Base-by-base conservation (phyloP, 2,888 invertebrate genomes). In the Steromphala cineraria region DNA sequence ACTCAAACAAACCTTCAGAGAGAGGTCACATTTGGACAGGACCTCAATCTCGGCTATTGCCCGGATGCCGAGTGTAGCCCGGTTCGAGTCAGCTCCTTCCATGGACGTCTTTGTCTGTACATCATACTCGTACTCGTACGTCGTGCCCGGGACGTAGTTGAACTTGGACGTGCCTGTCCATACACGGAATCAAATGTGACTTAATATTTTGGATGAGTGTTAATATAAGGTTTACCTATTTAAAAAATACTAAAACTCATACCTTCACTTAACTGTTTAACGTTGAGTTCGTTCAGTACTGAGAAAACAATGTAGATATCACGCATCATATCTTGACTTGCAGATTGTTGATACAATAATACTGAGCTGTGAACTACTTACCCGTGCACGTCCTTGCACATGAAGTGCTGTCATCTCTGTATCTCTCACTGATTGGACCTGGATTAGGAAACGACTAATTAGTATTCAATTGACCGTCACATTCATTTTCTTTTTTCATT, bases 101-200 rank as follows among this genome's bases (percentile, higher is more conserved):
- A 97, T 94, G 13, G 95, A 95, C 21, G 97, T 96, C 62, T 95
- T 95, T 17, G 95, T 93, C 19, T 90, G 90, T 75, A 97, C 96
- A 88, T 97, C 96, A 81, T 97, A 95, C 83, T 95, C 95, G 94
- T 97, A 98, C 85, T 95, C 95, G 94, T 98, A 98, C 0, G 96
- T 96, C 86, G 95, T 95, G 53, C 97, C 97, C 4, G 89, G 81
- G 81, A 90, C 88, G 85, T 93, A 94, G 19, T 85, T 84, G 84
- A 94, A 94, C 87, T 94, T 96, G 76, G 81, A 84, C 10, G 83
- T 82, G 13, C 82, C 92, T 92, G 87, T 24, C 62, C 19, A 10
- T 46, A 10, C 1, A 8, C 1, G 13, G 46, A 13, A 10, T 13
- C 5, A 10, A 46, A 13, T 46, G 1, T 10, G 46, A 46, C 46